phyloP scores from a whole-genome alignment of 2,113 vertebrate genomes.

The Bolborhynchus lineola region DNA sequence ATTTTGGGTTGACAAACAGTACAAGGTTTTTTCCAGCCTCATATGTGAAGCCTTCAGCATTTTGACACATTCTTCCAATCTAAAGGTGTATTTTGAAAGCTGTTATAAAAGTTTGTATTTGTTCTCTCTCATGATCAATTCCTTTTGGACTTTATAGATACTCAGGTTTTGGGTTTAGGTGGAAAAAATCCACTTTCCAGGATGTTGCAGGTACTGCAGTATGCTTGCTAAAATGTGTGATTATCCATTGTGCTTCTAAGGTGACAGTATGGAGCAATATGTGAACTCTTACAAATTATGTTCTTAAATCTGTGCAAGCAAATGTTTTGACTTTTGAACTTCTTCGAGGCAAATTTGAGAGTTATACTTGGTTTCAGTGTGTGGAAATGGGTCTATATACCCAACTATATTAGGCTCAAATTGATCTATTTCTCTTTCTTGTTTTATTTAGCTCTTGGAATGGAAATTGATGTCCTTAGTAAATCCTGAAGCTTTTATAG shows the following conservation, averaged over 20 bases:
- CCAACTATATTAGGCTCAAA: neutral
- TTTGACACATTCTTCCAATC: neutral
- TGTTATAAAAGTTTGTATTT: neutral
- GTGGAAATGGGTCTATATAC: neutral
- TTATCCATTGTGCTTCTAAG: neutral
- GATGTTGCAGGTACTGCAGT: neutral
- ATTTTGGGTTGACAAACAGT: neutral
- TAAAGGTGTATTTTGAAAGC: neutral
- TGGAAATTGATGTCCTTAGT: constrained; percentile 26
- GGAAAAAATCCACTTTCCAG: neutral
- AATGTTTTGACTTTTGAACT: constrained; percentile 7
- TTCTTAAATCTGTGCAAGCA: neutral
- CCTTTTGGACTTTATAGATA: neutral
- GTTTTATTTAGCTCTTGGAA: constrained; percentile 36
- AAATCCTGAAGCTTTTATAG: constrained; percentile 53
- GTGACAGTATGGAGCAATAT: neutral
- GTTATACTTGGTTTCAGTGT: neutral
- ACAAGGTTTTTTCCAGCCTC: neutral
- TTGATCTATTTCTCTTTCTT: neutral
- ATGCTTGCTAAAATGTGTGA: neutral
- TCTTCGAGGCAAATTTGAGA: neutral
- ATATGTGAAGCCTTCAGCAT: neutral
- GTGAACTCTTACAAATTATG: neutral
- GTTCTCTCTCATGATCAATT: neutral
- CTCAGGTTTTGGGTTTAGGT: neutral